Evolutionary conservation across 2,888 invertebrate genomes (phyloP).

Genomic region (Eretmocerus hayati): DNA sequence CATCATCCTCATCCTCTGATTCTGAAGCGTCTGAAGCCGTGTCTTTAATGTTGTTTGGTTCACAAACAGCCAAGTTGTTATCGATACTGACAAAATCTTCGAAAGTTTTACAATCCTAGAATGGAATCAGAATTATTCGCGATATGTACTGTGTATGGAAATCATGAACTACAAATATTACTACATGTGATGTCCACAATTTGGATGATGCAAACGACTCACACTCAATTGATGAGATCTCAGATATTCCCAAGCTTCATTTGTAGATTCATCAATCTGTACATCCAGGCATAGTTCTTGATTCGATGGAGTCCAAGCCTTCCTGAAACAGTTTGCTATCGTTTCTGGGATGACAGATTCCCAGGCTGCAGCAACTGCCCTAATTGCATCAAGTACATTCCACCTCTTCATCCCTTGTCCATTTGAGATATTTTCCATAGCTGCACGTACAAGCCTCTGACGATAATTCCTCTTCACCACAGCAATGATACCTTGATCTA

Average conservation of each 20-base stretch:
- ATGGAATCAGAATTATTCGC: too few relatives aligned
- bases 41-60: too few relatives aligned
- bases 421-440: neutral
- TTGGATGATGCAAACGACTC: too few relatives aligned
- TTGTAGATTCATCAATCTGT: neutral
- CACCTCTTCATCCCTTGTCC: neutral
- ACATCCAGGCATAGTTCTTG: neutral
- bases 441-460: neutral
- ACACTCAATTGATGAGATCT: too few relatives aligned
- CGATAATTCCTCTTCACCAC: neutral
- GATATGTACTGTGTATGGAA: too few relatives aligned
- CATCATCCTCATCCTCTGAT: too few relatives aligned
- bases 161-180: too few relatives aligned
- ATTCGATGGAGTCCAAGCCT: conserved; percentile 3
- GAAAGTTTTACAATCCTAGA: neutral
- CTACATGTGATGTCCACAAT: too few relatives aligned
- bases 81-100: neutral
- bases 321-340: conserved; percentile 3
- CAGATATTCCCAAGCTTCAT: neutral
- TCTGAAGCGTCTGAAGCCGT: too few relatives aligned
- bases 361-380: conserved; percentile 1
- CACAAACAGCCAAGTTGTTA: neutral
- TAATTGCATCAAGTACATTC: conserved; percentile 3
- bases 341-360: neutral
- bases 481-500: neutral